Conservation (phyloP, 2,888 invertebrate species). For the Campopleginae sp. region DNA sequence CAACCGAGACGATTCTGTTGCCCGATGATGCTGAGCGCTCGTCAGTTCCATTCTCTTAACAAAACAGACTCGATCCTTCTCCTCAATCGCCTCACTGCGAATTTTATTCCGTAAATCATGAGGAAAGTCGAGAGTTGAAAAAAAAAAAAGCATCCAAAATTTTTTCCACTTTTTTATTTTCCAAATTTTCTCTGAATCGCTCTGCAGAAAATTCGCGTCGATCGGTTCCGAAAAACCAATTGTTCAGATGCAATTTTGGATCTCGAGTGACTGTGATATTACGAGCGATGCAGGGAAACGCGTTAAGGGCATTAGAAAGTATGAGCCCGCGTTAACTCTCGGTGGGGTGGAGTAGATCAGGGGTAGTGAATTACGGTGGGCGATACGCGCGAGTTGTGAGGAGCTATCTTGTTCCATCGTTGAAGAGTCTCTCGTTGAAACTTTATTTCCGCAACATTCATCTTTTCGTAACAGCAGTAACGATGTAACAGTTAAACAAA, state of each 20-base stretch:
- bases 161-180: no score
- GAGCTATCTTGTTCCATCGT: slow-evolving; percentile 54
- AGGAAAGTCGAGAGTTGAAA: background rate
- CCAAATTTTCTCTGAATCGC: no score
- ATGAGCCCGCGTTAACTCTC: slow-evolving; percentile 66
- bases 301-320: slow-evolving; percentile 81
- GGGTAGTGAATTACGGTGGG: slow-evolving; percentile 76
- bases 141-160: background rate
- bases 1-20: background rate
- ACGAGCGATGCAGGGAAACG: slow-evolving; percentile 77
- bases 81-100: background rate
- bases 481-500: slow-evolving; percentile 2
- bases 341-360: slow-evolving; percentile 57
- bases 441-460: slow-evolving; percentile 79
- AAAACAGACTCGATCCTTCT: background rate
- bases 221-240: background rate
- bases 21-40: background rate
- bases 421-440: slow-evolving; percentile 69
- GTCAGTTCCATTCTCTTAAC: background rate
- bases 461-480: slow-evolving; percentile 68
- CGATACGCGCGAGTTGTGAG: slow-evolving; percentile 71
- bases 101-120: background rate
- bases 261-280: slow-evolving; percentile 57
- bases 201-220: background rate
- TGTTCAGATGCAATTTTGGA: no score